Base-by-base conservation (phyloP, 2,888 invertebrate species). In the Apamea anceps region DNA sequence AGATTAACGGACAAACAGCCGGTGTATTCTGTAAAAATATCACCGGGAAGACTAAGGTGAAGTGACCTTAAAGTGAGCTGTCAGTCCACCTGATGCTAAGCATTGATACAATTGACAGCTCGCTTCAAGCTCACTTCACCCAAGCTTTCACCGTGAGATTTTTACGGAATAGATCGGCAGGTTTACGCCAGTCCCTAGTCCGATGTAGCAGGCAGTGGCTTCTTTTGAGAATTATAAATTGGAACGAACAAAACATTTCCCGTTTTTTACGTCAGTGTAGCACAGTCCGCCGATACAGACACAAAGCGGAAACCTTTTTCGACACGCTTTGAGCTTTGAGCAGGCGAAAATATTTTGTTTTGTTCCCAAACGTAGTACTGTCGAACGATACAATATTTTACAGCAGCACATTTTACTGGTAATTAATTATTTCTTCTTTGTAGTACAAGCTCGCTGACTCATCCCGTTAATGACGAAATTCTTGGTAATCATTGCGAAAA, bases 311-410 rank as follows among this genome's bases (percentile, higher is more conserved):
- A 85, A 60, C 83, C 37, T 72, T 79, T 66, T 75, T 65, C 65
- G 45, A 75, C 72, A 73, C 45, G 28, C 86, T 86, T 85, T 82
- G 86, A 76, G 72, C 84, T 79, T 74, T 79, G 72, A 75, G 18
- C 63, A 37, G 21, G 57, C 65, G 68, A 65, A 79, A 75, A 68
- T 54, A 75, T 76, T 82, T 85, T 76, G 75, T 86, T 85, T 85
- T 82, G 54, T 78, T 57, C 10, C 42, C 48, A 67, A 75, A 75
- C 66, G 25, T 32, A 71, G 25, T 68, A 32, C 72, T 71, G 77
- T 62, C 67, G 72, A 82, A 75, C 63, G 57, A 54, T 73, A 77
- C 51, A 72, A 66, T 75, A 63, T 75, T 81, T 73, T 78, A 60
- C 65, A 71, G 13, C 8, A 28, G 63, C 60, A 48, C 60, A 65